Evolutionary conservation across 2,797 vertebrate species (phyloP).

Genomic region (Streptopelia turtur): DNA sequence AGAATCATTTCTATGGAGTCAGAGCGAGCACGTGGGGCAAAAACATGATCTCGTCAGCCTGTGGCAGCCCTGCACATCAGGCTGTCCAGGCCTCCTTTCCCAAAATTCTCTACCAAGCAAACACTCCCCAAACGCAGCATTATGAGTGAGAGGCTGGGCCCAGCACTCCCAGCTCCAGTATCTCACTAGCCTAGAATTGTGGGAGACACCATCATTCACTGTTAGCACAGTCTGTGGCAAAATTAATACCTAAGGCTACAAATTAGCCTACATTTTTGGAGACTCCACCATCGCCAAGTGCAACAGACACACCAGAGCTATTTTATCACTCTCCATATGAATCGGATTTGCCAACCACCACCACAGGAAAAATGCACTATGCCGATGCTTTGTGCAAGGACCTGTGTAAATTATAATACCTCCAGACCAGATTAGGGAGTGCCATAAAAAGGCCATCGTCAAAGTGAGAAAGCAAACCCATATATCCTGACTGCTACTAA

Average conservation of each 20-base stretch:
- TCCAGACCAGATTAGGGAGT: not conserved
- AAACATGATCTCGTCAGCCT: not conserved
- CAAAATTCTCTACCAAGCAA: not conserved
- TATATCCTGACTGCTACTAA: not conserved
- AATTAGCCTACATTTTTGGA: not conserved
- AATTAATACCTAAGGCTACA: not conserved
- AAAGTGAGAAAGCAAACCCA: not conserved
- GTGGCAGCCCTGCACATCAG: not conserved
- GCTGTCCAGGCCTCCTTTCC: not conserved
- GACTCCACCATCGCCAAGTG: not conserved
- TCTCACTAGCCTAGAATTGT: not conserved
- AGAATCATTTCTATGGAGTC: not conserved
- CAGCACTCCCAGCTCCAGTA: not conserved
- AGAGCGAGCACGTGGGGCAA: not conserved
- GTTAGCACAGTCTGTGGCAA: not conserved
- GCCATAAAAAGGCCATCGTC: not conserved
- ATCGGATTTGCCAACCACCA: not conserved
- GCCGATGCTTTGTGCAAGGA: not conserved
- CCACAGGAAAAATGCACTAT: not conserved
- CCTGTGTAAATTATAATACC: not conserved
- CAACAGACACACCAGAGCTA: not conserved
- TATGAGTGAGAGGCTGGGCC: not conserved
- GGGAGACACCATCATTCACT: accelerated
- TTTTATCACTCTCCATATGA: not conserved
- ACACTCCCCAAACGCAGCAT: accelerated